phyloP scores from a whole-genome alignment of 2,888 invertebrate genomes.

The Euplagia quadripunctaria region DNA sequence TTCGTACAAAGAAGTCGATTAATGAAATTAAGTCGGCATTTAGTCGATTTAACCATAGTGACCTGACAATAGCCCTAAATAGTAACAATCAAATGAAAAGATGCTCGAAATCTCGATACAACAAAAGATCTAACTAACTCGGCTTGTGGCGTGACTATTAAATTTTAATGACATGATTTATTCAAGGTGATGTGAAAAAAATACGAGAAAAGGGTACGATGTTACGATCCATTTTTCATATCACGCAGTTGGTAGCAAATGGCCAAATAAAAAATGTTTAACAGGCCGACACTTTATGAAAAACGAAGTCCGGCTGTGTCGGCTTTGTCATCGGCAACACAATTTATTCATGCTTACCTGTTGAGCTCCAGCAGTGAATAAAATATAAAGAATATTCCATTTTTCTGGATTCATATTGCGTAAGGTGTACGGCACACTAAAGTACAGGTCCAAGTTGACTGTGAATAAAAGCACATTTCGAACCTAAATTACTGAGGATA shows the following conservation, averaged over 20 bases:
- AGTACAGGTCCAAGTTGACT: conserved; percentile 51
- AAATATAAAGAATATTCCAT: conserved; percentile 85
- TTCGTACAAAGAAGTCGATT: conserved; percentile 85
- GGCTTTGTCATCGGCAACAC: conserved; percentile 83
- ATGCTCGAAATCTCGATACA: conserved; percentile 73
- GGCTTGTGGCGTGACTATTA: conserved; percentile 84
- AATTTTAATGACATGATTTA: conserved; percentile 88
- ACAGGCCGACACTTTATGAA: conserved; percentile 86
- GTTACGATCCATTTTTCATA: conserved; percentile 87
- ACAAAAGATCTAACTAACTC: conserved; percentile 86
- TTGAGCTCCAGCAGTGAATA: conserved; percentile 83
- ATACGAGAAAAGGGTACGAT: conserved; percentile 85
- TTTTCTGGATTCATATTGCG: conserved; percentile 84
- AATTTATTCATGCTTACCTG: conserved; percentile 85
- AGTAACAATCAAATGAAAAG: conserved; percentile 85
- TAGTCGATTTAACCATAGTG: conserved; percentile 82
- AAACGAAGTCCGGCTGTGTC: conserved; percentile 79
- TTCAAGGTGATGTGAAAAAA: conserved; percentile 76
- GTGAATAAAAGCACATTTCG: background rate
- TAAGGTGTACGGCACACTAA: conserved; percentile 66
- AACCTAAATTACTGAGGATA: background rate
- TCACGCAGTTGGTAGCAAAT: conserved; percentile 88
- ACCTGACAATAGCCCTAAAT: conserved; percentile 80
- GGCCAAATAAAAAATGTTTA: conserved; percentile 86
- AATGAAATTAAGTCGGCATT: conserved; percentile 87